Conservation (phyloP, 1,140 invertebrate genomes). For the Diploscapter pachys region DNA sequence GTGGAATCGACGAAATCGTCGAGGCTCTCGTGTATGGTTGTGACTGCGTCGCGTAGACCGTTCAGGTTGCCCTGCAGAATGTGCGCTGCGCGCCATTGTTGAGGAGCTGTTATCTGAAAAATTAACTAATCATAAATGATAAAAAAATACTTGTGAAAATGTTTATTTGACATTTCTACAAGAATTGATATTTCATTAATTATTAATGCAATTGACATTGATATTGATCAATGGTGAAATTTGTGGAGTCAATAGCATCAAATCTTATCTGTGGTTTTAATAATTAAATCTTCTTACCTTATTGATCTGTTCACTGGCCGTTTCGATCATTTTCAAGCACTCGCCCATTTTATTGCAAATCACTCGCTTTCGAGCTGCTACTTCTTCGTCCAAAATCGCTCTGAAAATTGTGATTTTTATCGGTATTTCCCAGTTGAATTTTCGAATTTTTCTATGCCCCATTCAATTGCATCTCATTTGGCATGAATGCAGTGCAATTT, state of each 20-base stretch:
- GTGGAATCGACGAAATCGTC: constrained; percentile 30
- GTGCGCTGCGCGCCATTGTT: constrained; percentile 19
- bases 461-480: neutral
- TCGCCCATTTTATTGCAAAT: constrained; percentile 24
- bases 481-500: constrained; percentile 1
- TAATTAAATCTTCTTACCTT: neutral
- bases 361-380: neutral
- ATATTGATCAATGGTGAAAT: neutral
- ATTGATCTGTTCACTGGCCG: neutral
- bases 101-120: constrained; percentile 23
- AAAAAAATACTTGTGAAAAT: neutral
- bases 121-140: neutral
- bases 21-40: constrained; percentile 15
- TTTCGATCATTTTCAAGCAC: constrained; percentile 24
- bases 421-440: too few relatives aligned
- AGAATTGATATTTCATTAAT: too few relatives aligned
- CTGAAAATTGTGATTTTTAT: constrained; percentile 5
- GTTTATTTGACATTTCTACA: neutral
- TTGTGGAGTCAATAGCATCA: neutral
- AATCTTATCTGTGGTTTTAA: neutral
- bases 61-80: constrained; percentile 21
- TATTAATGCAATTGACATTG: too few relatives aligned
- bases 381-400: constrained; percentile 15
- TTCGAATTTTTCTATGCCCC: neutral
- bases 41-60: constrained; percentile 21